phyloP scores from a whole-genome alignment of 2,113 vertebrate genomes.

The Taurulus bubalis region DNA sequence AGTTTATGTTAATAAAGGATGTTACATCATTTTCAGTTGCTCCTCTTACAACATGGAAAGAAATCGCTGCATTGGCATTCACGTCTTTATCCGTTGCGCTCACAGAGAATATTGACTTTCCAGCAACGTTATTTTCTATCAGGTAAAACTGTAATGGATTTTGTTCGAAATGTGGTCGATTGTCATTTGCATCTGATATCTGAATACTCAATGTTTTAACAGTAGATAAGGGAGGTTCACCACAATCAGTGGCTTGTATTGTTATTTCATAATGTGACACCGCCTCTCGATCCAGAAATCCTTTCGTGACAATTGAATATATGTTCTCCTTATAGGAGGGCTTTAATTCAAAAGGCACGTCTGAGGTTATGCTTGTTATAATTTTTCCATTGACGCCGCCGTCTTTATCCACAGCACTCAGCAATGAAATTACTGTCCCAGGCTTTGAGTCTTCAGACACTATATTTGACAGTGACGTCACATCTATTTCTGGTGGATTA shows the following conservation, averaged over 20 bases:
- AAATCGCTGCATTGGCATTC: slow-evolving; percentile 68
- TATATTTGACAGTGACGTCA: slow-evolving; percentile 76
- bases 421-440: slow-evolving; percentile 63
- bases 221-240: slow-evolving; percentile 62
- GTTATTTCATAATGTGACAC: slow-evolving; percentile 79
- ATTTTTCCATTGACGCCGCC: slow-evolving; percentile 73
- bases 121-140: slow-evolving; percentile 72
- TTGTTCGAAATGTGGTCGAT: slow-evolving; percentile 67
- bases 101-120: slow-evolving; percentile 67
- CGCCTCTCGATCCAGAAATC: slow-evolving; percentile 68
- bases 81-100: slow-evolving; percentile 68
- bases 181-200: slow-evolving; percentile 80
- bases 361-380: slow-evolving; percentile 49
- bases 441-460: slow-evolving; percentile 74
- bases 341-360: slow-evolving; percentile 75
- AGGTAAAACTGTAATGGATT: slow-evolving; percentile 64
- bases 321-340: slow-evolving; percentile 74
- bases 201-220: slow-evolving; percentile 66
- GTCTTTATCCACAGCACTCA: slow-evolving; percentile 69
- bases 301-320: slow-evolving; percentile 77
- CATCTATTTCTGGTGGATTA: slow-evolving; percentile 78
- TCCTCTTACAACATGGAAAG: slow-evolving; percentile 54
- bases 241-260: slow-evolving; percentile 72
- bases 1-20: slow-evolving; percentile 64
- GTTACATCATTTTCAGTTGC: slow-evolving; percentile 24